Conservation (phyloP, 2,113 vertebrate species). For the Platysternon megacephalum region DNA sequence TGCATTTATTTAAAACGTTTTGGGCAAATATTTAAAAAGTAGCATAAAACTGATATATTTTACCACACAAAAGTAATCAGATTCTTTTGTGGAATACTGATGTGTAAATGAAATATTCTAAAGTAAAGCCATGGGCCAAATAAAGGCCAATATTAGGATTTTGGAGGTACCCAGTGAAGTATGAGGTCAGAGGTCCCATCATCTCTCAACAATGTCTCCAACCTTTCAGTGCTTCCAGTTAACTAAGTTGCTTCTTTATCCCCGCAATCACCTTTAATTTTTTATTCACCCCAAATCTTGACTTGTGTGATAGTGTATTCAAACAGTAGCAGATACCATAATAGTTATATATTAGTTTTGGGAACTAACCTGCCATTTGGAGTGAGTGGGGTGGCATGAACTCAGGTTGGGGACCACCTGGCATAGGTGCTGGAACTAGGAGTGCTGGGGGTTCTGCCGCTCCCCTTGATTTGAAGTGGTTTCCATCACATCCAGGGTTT, state of each 20-base stretch:
- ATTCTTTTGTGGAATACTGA: not conserved
- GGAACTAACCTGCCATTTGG: not conserved
- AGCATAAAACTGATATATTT: not conserved
- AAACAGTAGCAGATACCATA: not conserved
- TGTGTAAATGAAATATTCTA: not conserved
- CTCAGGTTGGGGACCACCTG: accelerated
- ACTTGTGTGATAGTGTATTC: not conserved
- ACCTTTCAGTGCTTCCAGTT: not conserved
- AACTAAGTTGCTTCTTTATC: not conserved
- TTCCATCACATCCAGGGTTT: too few relatives aligned
- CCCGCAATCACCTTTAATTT: not conserved
- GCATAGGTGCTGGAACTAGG: too few relatives aligned
- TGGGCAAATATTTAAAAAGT: constrained; percentile 9
- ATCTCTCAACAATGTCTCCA: not conserved
- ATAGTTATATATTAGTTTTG: not conserved
- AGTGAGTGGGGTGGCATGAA: accelerated
- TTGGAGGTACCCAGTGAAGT: not conserved
- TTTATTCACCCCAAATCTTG: not conserved
- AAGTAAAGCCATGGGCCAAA: not conserved
- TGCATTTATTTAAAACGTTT: constrained; percentile 37
- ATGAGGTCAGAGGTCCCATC: not conserved
- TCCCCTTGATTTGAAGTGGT: too few relatives aligned
- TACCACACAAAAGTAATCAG: not conserved
- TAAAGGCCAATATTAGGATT: not conserved
- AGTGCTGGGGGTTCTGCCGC: too few relatives aligned